Evolutionary conservation across 2,797 vertebrate genomes (phyloP), one percentile per base, ranked within the genome.

Genomic region (Acrossocheilus wenchowensis): DNA sequence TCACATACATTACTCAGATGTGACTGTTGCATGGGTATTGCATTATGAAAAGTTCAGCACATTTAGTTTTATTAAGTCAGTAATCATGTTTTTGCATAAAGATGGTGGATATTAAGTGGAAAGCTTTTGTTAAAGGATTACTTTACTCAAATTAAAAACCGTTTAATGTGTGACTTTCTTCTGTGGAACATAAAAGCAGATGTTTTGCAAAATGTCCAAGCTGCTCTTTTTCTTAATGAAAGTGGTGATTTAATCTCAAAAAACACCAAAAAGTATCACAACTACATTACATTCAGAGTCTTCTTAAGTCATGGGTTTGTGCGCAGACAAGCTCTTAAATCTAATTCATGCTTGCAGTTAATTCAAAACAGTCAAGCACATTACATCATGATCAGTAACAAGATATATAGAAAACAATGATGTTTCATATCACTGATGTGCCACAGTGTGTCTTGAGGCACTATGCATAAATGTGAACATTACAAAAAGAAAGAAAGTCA

Each of bases 1-100:
- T 84, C 50, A 75, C 41, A 78, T 73, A 68, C 60, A 71, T 34
- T 34, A 62, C 57, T 78, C 48, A 68, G 8, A 23, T 26, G n/a
- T 66, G 72, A 34, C 64, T 75, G 57, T 68, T 82, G 57, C 48
- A 78, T 43, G 57, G 75, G 72, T 79, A 43, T 82, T 83, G 83
- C 72, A 80, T 81, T 52, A 74, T 54, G 52, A 72, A 50, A 39
- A n/a, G 68, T 82, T 73, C 75, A 34, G 26, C 48, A 62, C 12
- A 30, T 64, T 71, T 73, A n/a, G 36, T 66, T 66, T 34, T 10
- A 48, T 34, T 10, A 48, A 57, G 48, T 72, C 64, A 48, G 66
- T 23, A 19, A 11, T 43, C 10, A 62, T 36, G 62, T 69, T 41
- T 84, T 66, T 57, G 64, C 75, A 34, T 52, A 34, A 30, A 64